Base-by-base conservation (phyloP, 1,140 invertebrate genomes). In the Caenorhabditis tropicalis region DNA sequence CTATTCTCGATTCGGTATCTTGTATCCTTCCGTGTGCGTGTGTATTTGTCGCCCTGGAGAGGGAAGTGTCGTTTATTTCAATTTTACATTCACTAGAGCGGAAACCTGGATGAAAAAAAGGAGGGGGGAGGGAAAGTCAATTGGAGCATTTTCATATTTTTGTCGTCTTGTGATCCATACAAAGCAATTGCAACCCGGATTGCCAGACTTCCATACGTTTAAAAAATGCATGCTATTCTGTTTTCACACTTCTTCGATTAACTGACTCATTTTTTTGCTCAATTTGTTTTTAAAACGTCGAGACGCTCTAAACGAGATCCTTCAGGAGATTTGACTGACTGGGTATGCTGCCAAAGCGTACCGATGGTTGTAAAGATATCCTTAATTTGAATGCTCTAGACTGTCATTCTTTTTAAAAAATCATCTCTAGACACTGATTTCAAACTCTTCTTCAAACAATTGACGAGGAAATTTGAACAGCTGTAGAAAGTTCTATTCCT, bases 131-230 rank as follows among this genome's bases (percentile, higher is more conserved):
- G 27, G 36, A 65, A 65, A 65, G 58, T 65, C 58, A 65, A 74
- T 43, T 74, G 65, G 65, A 74, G 65, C 65, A 74, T 74, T 74
- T 74, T 74, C 65, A 74, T 74, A 74, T 74, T 46, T 65, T 74
- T 74, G 65, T 74, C 65, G 65, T 74, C 36, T 74, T 74, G 36
- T 74, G 65, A 74, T 74, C 36, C 65, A 24, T 24, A 46, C 65
- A 74, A 74, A 74, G 36, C 33, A 15, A 74, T 43, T 74, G n/a
- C 65, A 74, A 74, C 65, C 36, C 43, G 36, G 10, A 43, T 27
- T 24, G 53, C 48, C 15, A 51, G n/a, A 2, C 48, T 51, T 12
- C 48, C 48, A 51, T 27, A 2, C 53, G 53, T 27, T 56, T 27
- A 24, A 56, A 27, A 27, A 27, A 27, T 56, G 53, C 53, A 19